Percentiles rank a stretch among this genome's conserved stretches.
These are phyloP conservation scores for Sinonovacula constricta DNA, from an alignment of 1,140 invertebrate genomes.

Conservation along the genomic window DNA sequence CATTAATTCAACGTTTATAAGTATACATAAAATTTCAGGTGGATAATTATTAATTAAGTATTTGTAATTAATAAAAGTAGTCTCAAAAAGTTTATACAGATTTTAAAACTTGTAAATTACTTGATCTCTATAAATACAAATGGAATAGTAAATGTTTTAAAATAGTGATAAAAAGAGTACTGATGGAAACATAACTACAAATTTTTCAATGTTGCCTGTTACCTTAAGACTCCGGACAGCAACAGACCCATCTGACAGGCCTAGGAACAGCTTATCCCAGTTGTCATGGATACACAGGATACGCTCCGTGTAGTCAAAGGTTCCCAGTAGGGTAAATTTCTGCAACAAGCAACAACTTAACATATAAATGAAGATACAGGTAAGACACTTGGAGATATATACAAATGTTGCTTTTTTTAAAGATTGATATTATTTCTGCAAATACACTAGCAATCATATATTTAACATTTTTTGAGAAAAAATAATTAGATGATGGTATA, in stretches of 20 bases:
- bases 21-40: too few species aligned
- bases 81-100: too few species aligned
- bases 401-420: too few species aligned
- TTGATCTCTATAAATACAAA: neutral
- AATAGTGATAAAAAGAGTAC: neutral
- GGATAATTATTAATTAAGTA: too few species aligned
- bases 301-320: constrained; percentile 31
- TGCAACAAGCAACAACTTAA: constrained; percentile 15
- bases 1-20: too few species aligned
- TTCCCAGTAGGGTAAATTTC: constrained; percentile 32
- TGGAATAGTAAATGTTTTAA: neutral
- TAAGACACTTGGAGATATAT: too few species aligned
- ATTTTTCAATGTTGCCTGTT: neutral
- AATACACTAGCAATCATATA: too few species aligned
- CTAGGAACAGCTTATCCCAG: constrained; percentile 40
- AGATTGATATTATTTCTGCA: too few species aligned
- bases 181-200: neutral
- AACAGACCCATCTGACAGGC: constrained; percentile 26
- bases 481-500: too few species aligned
- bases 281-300: constrained; percentile 39
- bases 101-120: neutral
- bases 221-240: constrained; percentile 45
- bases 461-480: too few species aligned
- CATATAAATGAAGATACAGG: neutral
- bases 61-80: too few species aligned